Evolutionary conservation across 2,797 vertebrate species (phyloP).

Genomic region (Hyperoplus lanceolatus): DNA sequence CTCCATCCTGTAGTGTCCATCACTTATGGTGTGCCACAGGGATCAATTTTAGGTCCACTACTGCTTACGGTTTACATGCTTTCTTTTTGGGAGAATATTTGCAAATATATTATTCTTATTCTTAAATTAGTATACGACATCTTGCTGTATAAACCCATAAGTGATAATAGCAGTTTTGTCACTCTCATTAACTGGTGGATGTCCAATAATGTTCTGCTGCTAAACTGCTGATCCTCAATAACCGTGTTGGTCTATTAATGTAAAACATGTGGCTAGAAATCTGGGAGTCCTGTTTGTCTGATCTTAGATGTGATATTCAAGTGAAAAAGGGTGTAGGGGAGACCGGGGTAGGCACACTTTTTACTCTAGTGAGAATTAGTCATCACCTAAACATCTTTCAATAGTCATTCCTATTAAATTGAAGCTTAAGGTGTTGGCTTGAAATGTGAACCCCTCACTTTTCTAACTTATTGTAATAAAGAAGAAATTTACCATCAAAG

Average conservation of each 20-base stretch:
- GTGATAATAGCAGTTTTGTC: background rate
- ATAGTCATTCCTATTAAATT: no score
- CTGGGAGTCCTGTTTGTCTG: background rate
- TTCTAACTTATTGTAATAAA: no score
- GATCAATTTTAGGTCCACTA: background rate
- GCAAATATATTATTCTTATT: background rate
- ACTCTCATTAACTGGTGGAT: background rate
- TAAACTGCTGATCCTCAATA: background rate
- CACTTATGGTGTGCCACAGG: constrained; percentile 20
- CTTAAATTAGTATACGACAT: background rate
- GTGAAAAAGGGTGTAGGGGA: background rate
- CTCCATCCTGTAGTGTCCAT: background rate
- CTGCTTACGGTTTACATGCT: background rate
- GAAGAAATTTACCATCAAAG: no score
- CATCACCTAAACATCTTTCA: no score
- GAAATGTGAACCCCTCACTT: no score
- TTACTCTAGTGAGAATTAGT: no score
- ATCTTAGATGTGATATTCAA: background rate
- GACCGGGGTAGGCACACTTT: no score
- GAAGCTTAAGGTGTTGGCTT: no score
- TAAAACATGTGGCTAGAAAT: background rate
- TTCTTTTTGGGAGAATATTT: background rate
- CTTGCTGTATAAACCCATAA: background rate
- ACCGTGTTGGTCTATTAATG: background rate
- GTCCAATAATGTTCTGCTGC: background rate